These are phyloP conservation scores for Cheirogaleus medius DNA, from an alignment of 2,113 vertebrate genomes.

Conservation along the genomic window DNA sequence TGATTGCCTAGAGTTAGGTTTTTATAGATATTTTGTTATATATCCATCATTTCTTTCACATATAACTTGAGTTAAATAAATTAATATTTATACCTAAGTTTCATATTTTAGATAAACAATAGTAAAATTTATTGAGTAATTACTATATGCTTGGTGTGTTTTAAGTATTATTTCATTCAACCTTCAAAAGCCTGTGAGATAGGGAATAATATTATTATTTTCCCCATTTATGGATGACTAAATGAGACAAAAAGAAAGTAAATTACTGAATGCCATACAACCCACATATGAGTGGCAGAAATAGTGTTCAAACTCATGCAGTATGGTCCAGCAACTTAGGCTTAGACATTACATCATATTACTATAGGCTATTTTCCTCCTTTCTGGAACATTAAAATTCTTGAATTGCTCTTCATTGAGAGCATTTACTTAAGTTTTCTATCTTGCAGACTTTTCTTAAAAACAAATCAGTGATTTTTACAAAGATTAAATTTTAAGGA, in stretches of 20 bases:
- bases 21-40: neutral
- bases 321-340: neutral
- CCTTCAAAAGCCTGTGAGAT: neutral
- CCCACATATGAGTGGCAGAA: neutral
- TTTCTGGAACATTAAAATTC: conserved; percentile 44
- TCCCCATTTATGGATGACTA: neutral
- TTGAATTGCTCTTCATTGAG: conserved; percentile 64
- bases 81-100: neutral
- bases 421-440: conserved; percentile 29
- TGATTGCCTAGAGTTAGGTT: neutral
- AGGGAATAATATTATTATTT: neutral
- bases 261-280: neutral
- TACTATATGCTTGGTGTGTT: neutral
- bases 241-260: conserved; percentile 10
- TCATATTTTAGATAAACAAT: neutral
- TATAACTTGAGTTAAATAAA: conserved; percentile 4
- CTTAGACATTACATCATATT: neutral
- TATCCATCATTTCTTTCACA: neutral
- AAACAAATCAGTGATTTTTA: neutral
- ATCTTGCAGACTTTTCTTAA: neutral
- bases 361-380: neutral
- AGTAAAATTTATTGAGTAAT: neutral
- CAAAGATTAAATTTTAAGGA: neutral
- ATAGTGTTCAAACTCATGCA: neutral
- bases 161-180: neutral